phyloP scores from a whole-genome alignment of 2,888 invertebrate genomes.

The Chrysodeixis includens region DNA sequence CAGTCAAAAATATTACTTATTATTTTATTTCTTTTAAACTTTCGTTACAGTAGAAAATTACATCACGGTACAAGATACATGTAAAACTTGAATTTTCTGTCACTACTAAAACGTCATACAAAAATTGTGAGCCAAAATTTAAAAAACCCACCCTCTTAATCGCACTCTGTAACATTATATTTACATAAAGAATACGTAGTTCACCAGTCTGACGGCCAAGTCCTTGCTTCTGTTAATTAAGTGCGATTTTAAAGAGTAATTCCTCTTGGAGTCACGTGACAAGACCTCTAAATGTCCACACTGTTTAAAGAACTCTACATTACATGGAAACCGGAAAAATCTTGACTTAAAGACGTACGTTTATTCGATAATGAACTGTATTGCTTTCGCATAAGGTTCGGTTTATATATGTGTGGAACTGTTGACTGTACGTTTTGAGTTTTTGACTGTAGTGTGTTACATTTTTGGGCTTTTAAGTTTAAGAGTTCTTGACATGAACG shows the following conservation, averaged over 20 bases:
- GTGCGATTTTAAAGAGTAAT: slow-evolving; percentile 62
- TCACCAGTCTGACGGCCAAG: slow-evolving; percentile 23
- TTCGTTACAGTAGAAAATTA: no score
- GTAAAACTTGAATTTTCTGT: no score
- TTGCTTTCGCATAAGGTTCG: background rate
- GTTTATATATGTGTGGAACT: no score
- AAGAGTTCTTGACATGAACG: background rate
- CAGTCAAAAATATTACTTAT: no score
- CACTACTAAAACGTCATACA: no score
- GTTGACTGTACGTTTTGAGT: background rate
- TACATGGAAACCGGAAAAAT: slow-evolving; percentile 13
- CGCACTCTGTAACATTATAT: slow-evolving; percentile 38
- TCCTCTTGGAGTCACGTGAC: slow-evolving; percentile 63
- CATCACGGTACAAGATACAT: no score
- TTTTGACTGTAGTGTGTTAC: background rate
- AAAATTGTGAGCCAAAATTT: no score
- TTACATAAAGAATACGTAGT: slow-evolving; percentile 42
- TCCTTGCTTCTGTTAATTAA: slow-evolving; percentile 54
- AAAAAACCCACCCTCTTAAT: no score
- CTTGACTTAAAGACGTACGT: slow-evolving; percentile 2
- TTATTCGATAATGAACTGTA: background rate
- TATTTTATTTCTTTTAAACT: no score
- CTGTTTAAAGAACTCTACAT: slow-evolving; percentile 4
- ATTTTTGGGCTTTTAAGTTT: background rate
- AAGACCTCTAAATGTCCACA: slow-evolving; percentile 52